These are phyloP conservation scores for Agrochola macilenta DNA, from an alignment of 2,888 invertebrate species.

Conservation along the genomic window DNA sequence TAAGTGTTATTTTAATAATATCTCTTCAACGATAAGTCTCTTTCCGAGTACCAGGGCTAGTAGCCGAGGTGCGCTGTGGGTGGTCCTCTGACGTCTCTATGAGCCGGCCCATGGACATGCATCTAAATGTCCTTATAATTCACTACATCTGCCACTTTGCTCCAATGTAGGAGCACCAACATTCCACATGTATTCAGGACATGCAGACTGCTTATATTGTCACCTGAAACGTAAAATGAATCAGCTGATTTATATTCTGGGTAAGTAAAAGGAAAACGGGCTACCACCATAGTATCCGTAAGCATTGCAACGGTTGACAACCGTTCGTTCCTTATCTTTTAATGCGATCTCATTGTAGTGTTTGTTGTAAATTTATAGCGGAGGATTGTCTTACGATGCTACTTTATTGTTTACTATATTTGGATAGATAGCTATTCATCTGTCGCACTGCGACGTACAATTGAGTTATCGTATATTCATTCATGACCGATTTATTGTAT, in stretches of 20 bases:
- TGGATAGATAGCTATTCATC: constrained; percentile 56
- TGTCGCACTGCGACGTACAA: constrained; percentile 43
- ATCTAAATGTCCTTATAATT: constrained; percentile 88
- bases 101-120: constrained; percentile 79
- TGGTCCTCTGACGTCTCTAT: constrained; percentile 88
- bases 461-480: constrained; percentile 52
- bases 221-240: constrained; percentile 48
- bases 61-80: constrained; percentile 79
- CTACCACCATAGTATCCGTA: constrained; percentile 27
- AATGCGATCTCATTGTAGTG: constrained; percentile 59
- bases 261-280: constrained; percentile 55
- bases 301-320: constrained; percentile 23
- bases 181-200: constrained; percentile 56
- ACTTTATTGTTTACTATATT: constrained; percentile 58
- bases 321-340: constrained; percentile 52
- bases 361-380: constrained; percentile 57
- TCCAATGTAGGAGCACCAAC: constrained; percentile 68
- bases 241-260: constrained; percentile 53
- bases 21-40: constrained; percentile 55
- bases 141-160: constrained; percentile 85
- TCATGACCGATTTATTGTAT: constrained; percentile 49
- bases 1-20: constrained; percentile 67
- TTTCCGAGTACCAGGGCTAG: constrained; percentile 68
- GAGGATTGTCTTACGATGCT: constrained; percentile 54
- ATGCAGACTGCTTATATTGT: constrained; percentile 40